Base-by-base conservation (phyloP, 1,140 invertebrate genomes). In the Drosophila albomicans region DNA sequence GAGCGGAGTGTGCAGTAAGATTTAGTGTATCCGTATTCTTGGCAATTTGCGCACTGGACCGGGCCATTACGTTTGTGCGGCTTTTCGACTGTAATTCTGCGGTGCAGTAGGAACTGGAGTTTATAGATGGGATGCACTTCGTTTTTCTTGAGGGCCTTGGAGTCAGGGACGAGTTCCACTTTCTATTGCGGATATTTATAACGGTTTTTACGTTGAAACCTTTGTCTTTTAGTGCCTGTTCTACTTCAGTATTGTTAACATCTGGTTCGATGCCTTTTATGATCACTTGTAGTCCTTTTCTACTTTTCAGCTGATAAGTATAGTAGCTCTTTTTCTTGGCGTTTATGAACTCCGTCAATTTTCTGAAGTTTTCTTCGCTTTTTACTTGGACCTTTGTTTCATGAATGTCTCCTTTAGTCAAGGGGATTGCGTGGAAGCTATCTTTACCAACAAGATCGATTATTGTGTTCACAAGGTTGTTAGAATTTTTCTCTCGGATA, bases 81-180 rank as follows among this genome's bases (percentile, higher is more conserved):
- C 2, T 54, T 49, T 28, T 30, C 7, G n/a, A 30, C 20, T 2
- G n/a, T 65, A 2, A 65, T 45, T 54, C 20, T 32, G 3, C 62
- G n/a, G 10, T 65, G n/a, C 35, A 65, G 25, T n/a, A 65, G 7
- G 13, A 10, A 43, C 13, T 52, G 32, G 15, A 65, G 25, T 7
- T 43, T 65, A 4, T 65, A 65, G 8, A 65, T 65, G 1, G 35
- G 62, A 5, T 52, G 49, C 3, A 54, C 49, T 41, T 52, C 6
- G n/a, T 25, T 65, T 65, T 54, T 54, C n/a, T 54, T 64, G 6
- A 52, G 11, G 16, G 15, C 1, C 20, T 13, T 30, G 35, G 11
- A 52, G 3, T 43, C 35, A 28, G 62, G 25, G 7, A 25, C 3
- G 6, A 35, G 15, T 10, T 46, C n/a, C 0, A 46, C 51, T 38